Evolutionary conservation across 92 coral and sea anemone genomes (phyloP), one percentile per base, ranked within the genome.

Genomic region (Montipora capitata): DNA sequence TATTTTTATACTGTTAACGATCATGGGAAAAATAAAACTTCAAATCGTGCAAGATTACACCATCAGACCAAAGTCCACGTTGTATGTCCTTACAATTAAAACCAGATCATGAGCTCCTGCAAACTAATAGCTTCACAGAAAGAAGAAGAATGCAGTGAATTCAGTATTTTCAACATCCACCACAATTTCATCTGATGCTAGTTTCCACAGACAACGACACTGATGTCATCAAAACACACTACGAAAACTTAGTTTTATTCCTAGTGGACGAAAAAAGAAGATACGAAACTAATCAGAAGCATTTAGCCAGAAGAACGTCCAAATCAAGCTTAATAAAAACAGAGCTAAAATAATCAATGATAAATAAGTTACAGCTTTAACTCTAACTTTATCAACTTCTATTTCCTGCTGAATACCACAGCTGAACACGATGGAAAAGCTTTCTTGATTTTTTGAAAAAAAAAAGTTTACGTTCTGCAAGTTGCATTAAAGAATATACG

Each of bases 1-100:
- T 8, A 8, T 8, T 54, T 54, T 45, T 12, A 48, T 10, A 48
- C 10, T 48, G 52, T 48, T 48, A 5, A 48, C 10, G 6, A 48
- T 48, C 6, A 48, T 56, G 9, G 13, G 62, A 56, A 56, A 3
- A 56, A 14, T 56, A 8, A 12, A 6, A 56, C 12, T 56, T 56
- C 10, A 3, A 16, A 16, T 63, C 68, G 2, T 63, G 13, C 61
- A 13, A 43, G 84, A 13, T 16, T 64, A 44, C 74, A 51, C 10
- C 7, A 38, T 27, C 77, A 27, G 75, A 68, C 44, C 85, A 72
- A 80, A 80, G 76, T 80, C 49, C 85, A 67, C n/a, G 20, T 27
- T 27, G 35, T 27, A 27, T 27, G 35, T 27, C 35, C 35, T 27
- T 27, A 27, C 35, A 57, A 73, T 14, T 10, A 20, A 27, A 58